Percentiles rank a stretch among this genome's conserved stretches.
Conservation (phyloP, 2,888 invertebrate species). For the Chrysolina americana region DNA sequence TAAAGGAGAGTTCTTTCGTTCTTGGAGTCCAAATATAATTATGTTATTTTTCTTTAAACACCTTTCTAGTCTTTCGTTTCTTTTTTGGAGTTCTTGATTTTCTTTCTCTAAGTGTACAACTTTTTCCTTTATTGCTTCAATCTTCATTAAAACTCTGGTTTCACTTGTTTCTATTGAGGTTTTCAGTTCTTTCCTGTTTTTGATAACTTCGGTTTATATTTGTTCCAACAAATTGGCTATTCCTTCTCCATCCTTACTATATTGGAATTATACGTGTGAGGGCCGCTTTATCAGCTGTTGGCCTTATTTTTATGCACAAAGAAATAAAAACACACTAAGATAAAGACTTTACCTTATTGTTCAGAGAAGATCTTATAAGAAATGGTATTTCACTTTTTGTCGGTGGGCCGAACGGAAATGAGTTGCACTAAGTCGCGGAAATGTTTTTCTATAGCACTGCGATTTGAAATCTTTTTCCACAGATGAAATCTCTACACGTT, state of each 20-base stretch:
- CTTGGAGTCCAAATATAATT: constrained; percentile 17
- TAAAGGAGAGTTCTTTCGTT: constrained; percentile 14
- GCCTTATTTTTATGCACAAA: too few species aligned
- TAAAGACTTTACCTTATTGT: too few species aligned
- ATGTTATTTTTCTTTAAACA: constrained; percentile 8
- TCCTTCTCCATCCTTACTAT: constrained; percentile 13
- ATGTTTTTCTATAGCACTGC: too few species aligned
- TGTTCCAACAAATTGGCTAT: constrained; percentile 5
- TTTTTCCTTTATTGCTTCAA: constrained; percentile 11
- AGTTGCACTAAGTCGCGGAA: too few species aligned
- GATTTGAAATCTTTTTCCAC: too few species aligned
- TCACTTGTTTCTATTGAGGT: constrained; percentile 22
- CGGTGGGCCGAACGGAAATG: too few species aligned
- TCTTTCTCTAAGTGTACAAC: not conserved
- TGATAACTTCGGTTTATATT: not conserved
- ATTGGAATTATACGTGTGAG: constrained; percentile 13
- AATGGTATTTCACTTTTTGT: too few species aligned
- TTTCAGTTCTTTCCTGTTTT: constrained; percentile 17
- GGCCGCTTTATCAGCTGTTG: too few species aligned
- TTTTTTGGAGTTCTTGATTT: constrained; percentile 20
- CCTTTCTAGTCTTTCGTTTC: constrained; percentile 12
- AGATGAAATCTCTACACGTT: too few species aligned
- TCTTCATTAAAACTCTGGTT: constrained; percentile 17
- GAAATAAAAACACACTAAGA: too few species aligned
- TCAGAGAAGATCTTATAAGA: too few species aligned